These are phyloP conservation scores for Trilocha varians DNA, from an alignment of 2,888 invertebrate species.

Conservation along the genomic window DNA sequence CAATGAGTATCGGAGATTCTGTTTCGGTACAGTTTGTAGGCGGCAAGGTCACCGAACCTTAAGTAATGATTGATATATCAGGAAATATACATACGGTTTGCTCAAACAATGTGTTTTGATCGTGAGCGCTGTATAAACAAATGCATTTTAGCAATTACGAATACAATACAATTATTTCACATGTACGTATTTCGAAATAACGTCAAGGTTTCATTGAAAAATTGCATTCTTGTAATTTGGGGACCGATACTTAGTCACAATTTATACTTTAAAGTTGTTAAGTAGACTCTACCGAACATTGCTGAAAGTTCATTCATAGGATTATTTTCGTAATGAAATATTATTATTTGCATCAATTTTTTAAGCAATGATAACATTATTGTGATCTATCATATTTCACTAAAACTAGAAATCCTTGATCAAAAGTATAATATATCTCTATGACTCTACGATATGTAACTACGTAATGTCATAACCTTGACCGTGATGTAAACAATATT, in stretches of 20 bases:
- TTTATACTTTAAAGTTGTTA: too few relatives aligned
- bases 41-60: constrained; percentile 12
- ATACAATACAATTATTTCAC: background rate
- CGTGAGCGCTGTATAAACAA: background rate
- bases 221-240: too few relatives aligned
- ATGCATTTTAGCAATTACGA: background rate
- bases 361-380: too few relatives aligned
- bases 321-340: too few relatives aligned
- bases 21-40: constrained; percentile 7
- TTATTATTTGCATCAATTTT: too few relatives aligned
- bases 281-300: too few relatives aligned
- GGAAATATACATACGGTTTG: constrained; percentile 2
- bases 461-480: background rate
- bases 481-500: background rate
- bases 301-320: too few relatives aligned
- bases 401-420: too few relatives aligned
- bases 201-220: too few relatives aligned
- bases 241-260: too few relatives aligned
- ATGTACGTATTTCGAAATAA: background rate
- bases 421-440: too few relatives aligned
- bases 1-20: background rate
- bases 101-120: background rate
- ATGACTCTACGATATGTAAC: background rate
- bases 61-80: constrained; percentile 3
- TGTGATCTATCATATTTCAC: too few relatives aligned